A percentile compares a stretch with the other conserved stretches of the same genome.
Conservation (phyloP, 2,888 invertebrate species). For the Myathropa florea region DNA sequence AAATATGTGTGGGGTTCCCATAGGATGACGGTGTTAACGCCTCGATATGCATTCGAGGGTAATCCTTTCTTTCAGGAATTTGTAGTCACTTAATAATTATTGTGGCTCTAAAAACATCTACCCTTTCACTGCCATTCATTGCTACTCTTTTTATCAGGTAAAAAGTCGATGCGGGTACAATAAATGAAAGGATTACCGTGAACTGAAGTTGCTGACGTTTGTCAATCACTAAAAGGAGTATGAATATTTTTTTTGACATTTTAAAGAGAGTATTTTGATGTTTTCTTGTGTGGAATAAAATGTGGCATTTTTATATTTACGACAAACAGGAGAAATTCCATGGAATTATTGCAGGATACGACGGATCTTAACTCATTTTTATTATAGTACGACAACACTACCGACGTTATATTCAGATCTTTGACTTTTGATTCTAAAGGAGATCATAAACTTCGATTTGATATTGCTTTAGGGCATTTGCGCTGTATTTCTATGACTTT, state of each 20-base stretch:
- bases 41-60: neutral
- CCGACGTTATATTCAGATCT: no score
- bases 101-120: neutral
- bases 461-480: no score
- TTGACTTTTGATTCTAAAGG: no score
- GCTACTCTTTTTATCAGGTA: neutral
- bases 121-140: neutral
- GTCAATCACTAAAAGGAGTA: neutral
- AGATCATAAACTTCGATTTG: no score
- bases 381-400: no score
- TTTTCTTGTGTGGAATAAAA: no score
- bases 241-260: neutral
- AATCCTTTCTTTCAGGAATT: neutral
- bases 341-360: no score
- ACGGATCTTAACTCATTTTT: no score
- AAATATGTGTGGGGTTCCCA: neutral
- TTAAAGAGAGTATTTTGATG: no score
- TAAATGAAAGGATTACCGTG: neutral
- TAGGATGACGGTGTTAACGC: neutral
- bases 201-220: neutral
- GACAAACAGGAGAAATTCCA: no score
- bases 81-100: neutral
- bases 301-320: no score
- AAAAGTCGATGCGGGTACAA: neutral
- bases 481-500: no score